Conservation (phyloP, 2,888 invertebrate genomes). For the Drosophila emarginata region DNA sequence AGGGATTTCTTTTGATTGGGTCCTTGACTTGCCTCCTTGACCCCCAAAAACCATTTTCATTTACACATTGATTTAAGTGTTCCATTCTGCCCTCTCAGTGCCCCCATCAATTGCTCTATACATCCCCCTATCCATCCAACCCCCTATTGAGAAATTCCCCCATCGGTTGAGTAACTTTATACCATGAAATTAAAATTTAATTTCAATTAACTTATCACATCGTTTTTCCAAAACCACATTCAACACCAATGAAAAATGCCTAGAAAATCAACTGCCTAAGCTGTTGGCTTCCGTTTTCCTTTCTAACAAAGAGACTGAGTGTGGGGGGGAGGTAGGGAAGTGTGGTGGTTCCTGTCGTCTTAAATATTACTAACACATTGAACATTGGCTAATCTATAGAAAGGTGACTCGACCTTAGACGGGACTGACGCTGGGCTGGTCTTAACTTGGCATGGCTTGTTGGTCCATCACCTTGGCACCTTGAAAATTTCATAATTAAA, state of each 20-base stretch:
- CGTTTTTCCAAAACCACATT: constrained; percentile 29
- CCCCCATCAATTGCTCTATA: constrained; percentile 29
- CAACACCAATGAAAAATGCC: constrained; percentile 45
- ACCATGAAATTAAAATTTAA: constrained; percentile 46
- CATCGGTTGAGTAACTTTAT: constrained; percentile 34
- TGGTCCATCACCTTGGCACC: constrained; percentile 43
- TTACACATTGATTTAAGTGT: constrained; percentile 36
- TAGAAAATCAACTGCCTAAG: constrained; percentile 3
- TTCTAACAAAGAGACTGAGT: not conserved
- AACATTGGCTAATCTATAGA: constrained; percentile 57
- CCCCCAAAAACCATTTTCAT: constrained; percentile 12
- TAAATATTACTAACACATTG: constrained; percentile 41
- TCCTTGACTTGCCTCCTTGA: constrained; percentile 11
- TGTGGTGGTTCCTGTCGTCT: no score
- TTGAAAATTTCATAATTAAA: constrained; percentile 77
- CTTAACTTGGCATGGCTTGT: constrained; percentile 41
- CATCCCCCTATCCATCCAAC: not conserved
- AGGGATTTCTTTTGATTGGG: constrained; percentile 42
- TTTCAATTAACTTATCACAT: constrained; percentile 51
- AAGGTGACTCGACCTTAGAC: constrained; percentile 34
- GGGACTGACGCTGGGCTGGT: not conserved
- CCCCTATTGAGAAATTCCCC: not conserved
- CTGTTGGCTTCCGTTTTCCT: constrained; percentile 12
- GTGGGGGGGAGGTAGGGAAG: no score
- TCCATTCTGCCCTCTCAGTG: not conserved